Evolutionary conservation across 1,140 invertebrate species (phyloP).

Genomic region (Penaeus indicus): DNA sequence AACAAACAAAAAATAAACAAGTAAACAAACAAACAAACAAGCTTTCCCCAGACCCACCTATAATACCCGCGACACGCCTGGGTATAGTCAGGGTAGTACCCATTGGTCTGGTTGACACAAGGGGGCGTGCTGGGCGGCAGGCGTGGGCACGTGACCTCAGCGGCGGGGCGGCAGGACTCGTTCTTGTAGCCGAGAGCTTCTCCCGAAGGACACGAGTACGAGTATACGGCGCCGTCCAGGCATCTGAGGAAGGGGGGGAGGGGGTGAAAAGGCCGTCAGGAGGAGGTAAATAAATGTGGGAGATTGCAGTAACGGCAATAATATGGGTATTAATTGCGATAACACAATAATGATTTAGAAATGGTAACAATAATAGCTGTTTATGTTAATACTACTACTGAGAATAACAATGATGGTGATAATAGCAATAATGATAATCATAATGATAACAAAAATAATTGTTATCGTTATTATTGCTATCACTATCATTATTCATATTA

Average conservation of each 20-base stretch:
- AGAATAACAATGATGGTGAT: too few relatives aligned
- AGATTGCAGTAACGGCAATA: too few relatives aligned
- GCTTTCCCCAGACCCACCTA: constrained; percentile 33
- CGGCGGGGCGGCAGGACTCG: constrained; percentile 52
- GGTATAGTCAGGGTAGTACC: constrained; percentile 74
- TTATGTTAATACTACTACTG: too few relatives aligned
- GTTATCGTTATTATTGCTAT: too few relatives aligned
- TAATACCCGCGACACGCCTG: constrained; percentile 76
- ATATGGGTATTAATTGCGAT: too few relatives aligned
- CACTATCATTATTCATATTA: too few relatives aligned
- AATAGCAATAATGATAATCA: too few relatives aligned
- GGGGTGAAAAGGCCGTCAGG: not conserved
- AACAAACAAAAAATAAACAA: too few relatives aligned
- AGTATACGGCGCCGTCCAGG: constrained; percentile 58
- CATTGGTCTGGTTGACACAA: constrained; percentile 70
- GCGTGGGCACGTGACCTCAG: constrained; percentile 47
- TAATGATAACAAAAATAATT: too few relatives aligned
- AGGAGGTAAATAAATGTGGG: not conserved
- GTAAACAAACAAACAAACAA: not conserved
- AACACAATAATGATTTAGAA: too few relatives aligned
- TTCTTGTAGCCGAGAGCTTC: constrained; percentile 46
- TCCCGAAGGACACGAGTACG: constrained; percentile 51
- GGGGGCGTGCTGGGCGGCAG: constrained; percentile 50
- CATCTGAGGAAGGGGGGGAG: constrained; percentile 37
- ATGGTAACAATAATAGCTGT: too few relatives aligned